A percentile compares a stretch with the other conserved stretches of the same genome.
Conservation (phyloP, 2,888 invertebrate genomes). For the Agriopis marginaria region DNA sequence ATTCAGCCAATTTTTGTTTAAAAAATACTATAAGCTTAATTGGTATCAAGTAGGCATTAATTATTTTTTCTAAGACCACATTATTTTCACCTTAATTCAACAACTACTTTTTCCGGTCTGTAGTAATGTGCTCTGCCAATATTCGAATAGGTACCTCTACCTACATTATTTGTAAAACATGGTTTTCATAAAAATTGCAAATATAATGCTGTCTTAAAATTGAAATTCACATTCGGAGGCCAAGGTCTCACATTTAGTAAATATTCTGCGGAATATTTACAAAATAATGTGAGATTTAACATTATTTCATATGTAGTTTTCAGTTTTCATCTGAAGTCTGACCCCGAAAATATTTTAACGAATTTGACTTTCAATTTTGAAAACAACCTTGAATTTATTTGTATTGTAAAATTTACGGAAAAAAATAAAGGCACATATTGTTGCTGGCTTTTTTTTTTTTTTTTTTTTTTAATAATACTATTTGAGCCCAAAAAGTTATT, state of each 20-base stretch:
- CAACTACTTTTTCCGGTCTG: no score
- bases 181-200: conserved; percentile 3
- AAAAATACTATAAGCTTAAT: no score
- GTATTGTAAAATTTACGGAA: conserved; percentile 6
- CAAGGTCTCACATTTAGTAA: conserved; percentile 24
- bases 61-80: no score
- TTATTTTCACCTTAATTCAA: no score
- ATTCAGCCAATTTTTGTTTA: no score
- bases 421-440: neutral
- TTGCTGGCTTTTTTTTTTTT: neutral
- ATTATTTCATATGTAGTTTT: conserved; percentile 30
- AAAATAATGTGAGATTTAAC: conserved; percentile 17
- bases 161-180: neutral
- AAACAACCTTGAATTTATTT: conserved; percentile 56
- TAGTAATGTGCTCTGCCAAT: neutral
- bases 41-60: no score
- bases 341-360: conserved; percentile 51
- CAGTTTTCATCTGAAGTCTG: conserved; percentile 44
- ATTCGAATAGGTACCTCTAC: neutral
- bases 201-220: conserved; percentile 6
- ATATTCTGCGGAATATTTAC: conserved; percentile 12
- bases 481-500: no score
- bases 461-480: no score
- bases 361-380: conserved; percentile 63
- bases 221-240: conserved; percentile 14